Conservation (phyloP, 2,797 vertebrate species). For the Ctenopoma multispine region DNA sequence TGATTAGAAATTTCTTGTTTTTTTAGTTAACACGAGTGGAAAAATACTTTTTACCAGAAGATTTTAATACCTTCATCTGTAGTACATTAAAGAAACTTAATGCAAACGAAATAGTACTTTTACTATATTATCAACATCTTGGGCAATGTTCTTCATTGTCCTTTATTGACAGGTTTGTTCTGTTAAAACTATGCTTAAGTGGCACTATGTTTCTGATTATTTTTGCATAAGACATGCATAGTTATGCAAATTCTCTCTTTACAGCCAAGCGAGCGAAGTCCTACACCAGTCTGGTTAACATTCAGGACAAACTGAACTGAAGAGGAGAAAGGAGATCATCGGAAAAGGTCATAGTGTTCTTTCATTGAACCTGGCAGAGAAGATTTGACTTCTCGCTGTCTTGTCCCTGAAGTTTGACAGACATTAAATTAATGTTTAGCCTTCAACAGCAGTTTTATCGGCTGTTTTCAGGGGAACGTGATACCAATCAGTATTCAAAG, state of each 20-base stretch:
- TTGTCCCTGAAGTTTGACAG: conserved; percentile 28
- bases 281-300: conserved; percentile 89
- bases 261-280: conserved; percentile 94
- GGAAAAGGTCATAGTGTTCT: not conserved
- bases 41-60: no score
- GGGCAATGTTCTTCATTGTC: no score
- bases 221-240: not conserved
- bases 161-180: no score
- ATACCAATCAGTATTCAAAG: conserved; percentile 30
- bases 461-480: not conserved
- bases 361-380: not conserved
- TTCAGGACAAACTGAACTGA: conserved; percentile 96
- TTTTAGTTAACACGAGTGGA: no score
- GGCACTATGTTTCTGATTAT: not conserved
- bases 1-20: not conserved
- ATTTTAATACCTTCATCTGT: no score
- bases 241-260: conserved; percentile 60
- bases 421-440: conserved; percentile 2
- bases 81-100: no score
- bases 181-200: no score
- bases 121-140: no score
- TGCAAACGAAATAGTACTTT: no score
- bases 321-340: conserved; percentile 19
- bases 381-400: conserved; percentile 2
- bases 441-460: conserved; percentile 4